Evolutionary conservation across 2,888 invertebrate genomes (phyloP).

Genomic region (Pristionchus maxplancki): DNA sequence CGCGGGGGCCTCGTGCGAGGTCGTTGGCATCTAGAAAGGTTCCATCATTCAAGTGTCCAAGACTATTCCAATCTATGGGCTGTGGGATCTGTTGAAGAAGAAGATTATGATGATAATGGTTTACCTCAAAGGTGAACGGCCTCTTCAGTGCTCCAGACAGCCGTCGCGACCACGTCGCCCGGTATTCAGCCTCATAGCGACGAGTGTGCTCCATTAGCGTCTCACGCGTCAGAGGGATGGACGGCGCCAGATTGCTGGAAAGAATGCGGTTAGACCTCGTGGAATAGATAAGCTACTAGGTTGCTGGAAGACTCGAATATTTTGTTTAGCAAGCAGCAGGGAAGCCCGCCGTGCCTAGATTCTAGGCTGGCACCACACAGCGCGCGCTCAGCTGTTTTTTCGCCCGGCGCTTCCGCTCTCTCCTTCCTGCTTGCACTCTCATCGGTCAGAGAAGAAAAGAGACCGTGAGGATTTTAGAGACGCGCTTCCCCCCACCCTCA

Average conservation of each 20-base stretch:
- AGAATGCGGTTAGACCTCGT: not conserved
- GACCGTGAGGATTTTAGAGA: too few species aligned
- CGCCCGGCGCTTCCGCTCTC: not conserved
- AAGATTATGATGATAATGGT: too few species aligned
- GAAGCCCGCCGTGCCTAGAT: constrained; percentile 12
- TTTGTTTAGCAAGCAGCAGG: not conserved
- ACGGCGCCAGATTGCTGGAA: constrained; percentile 61
- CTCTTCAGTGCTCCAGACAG: constrained; percentile 53
- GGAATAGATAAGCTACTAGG: not conserved
- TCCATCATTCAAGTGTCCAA: not conserved
- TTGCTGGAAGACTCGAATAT: not conserved
- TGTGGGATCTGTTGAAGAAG: too few species aligned
- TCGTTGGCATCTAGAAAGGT: not conserved
- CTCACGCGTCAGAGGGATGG: constrained; percentile 71
- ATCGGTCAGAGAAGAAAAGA: too few species aligned
- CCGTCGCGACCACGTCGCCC: constrained; percentile 69
- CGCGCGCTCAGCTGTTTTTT: constrained; percentile 29
- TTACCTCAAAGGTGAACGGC: constrained; percentile 38
- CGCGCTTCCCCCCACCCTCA: not conserved
- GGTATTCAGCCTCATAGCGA: constrained; percentile 72
- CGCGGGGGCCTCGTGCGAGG: not conserved
- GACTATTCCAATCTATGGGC: too few species aligned
- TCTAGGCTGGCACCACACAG: not conserved
- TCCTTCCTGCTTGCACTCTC: not conserved
- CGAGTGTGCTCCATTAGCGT: constrained; percentile 70